Percentiles rank a stretch among this genome's conserved stretches.
These are phyloP conservation scores for Ctenoplectra terminalis DNA, from an alignment of 1,140 invertebrate species.

Conservation along the genomic window DNA sequence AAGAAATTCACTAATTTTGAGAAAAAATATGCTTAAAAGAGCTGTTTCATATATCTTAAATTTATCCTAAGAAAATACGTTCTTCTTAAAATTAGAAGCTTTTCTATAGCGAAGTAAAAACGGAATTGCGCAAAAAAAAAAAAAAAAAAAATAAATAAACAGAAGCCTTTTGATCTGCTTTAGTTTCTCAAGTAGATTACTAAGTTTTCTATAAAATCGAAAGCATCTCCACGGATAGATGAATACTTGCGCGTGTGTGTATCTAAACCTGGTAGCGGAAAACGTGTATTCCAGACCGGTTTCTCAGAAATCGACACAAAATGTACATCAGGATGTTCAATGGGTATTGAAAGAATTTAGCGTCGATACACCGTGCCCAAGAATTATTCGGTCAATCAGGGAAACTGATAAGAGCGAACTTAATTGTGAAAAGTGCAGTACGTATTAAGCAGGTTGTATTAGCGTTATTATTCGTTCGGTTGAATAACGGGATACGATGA, in stretches of 20 bases:
- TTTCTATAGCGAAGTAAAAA: too few relatives aligned
- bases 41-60: too few relatives aligned
- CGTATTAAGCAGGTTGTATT: neutral
- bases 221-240: neutral
- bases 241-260: neutral
- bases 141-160: too few relatives aligned
- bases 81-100: too few relatives aligned
- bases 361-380: neutral
- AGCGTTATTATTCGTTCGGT: constrained; percentile 54
- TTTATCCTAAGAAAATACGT: too few relatives aligned
- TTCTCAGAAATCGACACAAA: constrained; percentile 3
- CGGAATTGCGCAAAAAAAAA: too few relatives aligned
- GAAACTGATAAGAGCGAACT: neutral
- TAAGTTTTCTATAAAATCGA: constrained; percentile 10
- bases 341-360: constrained; percentile 17
- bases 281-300: constrained; percentile 26
- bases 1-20: too few relatives aligned
- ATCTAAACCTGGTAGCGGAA: neutral
- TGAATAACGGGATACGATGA: constrained; percentile 62
- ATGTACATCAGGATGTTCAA: constrained; percentile 5
- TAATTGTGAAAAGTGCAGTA: neutral
- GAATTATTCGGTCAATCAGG: neutral
- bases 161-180: too few relatives aligned
- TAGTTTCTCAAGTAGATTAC: neutral
- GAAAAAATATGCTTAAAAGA: too few relatives aligned